phyloP scores from a whole-genome alignment of 2,888 invertebrate species.

The Xanthia icteritia region DNA sequence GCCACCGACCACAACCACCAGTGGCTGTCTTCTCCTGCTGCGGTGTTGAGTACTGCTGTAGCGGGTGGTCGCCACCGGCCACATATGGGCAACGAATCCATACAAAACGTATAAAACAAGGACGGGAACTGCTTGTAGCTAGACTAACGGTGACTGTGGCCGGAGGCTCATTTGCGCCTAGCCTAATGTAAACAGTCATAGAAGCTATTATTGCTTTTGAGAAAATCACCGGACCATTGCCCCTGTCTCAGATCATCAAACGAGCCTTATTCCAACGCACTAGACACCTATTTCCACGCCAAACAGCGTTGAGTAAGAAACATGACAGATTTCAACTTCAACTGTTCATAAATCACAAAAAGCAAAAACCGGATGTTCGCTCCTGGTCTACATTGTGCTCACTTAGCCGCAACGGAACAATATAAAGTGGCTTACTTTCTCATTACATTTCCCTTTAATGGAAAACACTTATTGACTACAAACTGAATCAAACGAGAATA shows the following conservation, averaged over 20 bases:
- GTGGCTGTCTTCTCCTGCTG: too few species aligned
- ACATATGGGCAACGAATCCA: too few species aligned
- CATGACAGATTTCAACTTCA: conserved; percentile 1
- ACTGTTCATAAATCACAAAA: conserved; percentile 14
- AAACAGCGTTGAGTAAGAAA: neutral
- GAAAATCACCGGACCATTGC: too few species aligned
- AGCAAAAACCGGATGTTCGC: neutral
- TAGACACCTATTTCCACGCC: neutral
- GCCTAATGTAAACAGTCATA: neutral
- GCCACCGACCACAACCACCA: too few species aligned
- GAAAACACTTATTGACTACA: conserved; percentile 54
- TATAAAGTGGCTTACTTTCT: conserved; percentile 61
- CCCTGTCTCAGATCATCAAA: neutral
- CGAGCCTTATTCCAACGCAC: neutral
- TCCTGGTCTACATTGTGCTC: conserved; percentile 40
- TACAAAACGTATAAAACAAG: too few species aligned
- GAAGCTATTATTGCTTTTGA: neutral
- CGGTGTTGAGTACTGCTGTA: too few species aligned
- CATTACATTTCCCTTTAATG: conserved; percentile 63
- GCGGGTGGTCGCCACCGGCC: too few species aligned
- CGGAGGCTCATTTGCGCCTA: too few species aligned
- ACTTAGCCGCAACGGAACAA: conserved; percentile 56
- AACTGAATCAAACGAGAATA: conserved; percentile 26
- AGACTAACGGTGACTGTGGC: too few species aligned
- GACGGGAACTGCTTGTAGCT: too few species aligned